phyloP scores from a whole-genome alignment of 2,888 invertebrate species.

The Ceriagrion tenellum region DNA sequence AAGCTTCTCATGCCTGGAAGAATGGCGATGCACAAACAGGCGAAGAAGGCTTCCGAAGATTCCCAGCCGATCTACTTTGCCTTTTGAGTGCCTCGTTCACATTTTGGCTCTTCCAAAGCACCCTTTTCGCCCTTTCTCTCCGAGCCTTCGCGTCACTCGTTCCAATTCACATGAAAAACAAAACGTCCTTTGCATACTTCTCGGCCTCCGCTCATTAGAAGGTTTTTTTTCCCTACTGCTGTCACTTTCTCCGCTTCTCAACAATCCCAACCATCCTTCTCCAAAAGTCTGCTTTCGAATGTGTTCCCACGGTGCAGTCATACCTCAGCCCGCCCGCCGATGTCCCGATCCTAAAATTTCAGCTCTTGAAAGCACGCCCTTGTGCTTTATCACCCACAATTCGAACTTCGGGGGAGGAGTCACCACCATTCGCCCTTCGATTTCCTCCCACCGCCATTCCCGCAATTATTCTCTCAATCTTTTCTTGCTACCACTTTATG shows the following conservation, averaged over 20 bases:
- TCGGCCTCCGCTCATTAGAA: neutral
- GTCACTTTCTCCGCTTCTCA: neutral
- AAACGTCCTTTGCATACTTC: neutral
- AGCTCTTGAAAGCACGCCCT: neutral
- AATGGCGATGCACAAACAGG: neutral
- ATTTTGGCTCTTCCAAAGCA: neutral
- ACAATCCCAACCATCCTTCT: neutral
- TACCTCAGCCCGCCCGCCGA: neutral
- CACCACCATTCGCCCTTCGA: neutral
- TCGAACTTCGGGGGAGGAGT: neutral
- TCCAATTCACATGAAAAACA: neutral
- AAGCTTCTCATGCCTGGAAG: neutral
- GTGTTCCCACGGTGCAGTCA: neutral
- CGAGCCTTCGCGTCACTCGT: neutral
- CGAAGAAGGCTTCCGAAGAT: neutral
- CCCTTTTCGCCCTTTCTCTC: neutral
- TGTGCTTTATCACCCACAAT: neutral
- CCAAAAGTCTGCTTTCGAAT: neutral
- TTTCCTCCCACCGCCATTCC: neutral
- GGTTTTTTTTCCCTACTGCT: neutral
- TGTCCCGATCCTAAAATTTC: neutral
- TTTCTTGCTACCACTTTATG: neutral
- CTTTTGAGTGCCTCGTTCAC: neutral
- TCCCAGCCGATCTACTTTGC: neutral
- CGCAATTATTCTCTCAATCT: neutral